These are phyloP conservation scores for Takifugu bimaculatus DNA, from an alignment of 2,113 vertebrate genomes.

Conservation along the genomic window DNA sequence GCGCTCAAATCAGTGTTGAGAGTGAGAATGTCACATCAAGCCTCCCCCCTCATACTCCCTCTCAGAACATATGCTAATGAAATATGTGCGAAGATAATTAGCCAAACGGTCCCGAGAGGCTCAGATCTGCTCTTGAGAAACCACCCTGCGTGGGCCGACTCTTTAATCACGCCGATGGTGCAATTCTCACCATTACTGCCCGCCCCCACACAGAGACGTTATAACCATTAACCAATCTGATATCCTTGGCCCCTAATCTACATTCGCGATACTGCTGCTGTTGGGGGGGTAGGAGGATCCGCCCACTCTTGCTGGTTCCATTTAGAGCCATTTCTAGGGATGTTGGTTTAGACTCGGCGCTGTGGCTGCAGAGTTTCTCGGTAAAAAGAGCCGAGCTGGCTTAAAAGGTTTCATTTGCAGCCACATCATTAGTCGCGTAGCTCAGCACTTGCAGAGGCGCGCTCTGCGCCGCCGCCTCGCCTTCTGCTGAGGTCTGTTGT, in stretches of 20 bases:
- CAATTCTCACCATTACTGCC: no score
- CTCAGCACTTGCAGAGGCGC: constrained; percentile 6
- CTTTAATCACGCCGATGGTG: no score
- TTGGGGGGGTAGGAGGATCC: no score
- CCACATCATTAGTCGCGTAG: background rate
- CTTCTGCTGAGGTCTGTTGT: constrained; percentile 53
- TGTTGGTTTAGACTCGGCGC: background rate
- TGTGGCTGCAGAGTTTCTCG: background rate
- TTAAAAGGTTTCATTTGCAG: background rate
- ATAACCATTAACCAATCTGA: no score
- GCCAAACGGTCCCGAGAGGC: background rate
- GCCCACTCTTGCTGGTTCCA: no score
- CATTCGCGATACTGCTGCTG: no score
- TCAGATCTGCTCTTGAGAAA: background rate
- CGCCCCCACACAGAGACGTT: no score
- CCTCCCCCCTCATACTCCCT: no score
- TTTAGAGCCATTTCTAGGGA: background rate
- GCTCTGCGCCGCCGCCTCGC: constrained; percentile 30
- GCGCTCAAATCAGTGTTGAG: no score
- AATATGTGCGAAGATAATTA: background rate
- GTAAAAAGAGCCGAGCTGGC: background rate
- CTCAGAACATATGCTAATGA: no score
- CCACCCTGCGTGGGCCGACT: no score
- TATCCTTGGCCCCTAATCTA: background rate
- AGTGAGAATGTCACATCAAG: no score